phyloP scores from a whole-genome alignment of 2,888 invertebrate genomes.

The Plutella xylostella region DNA sequence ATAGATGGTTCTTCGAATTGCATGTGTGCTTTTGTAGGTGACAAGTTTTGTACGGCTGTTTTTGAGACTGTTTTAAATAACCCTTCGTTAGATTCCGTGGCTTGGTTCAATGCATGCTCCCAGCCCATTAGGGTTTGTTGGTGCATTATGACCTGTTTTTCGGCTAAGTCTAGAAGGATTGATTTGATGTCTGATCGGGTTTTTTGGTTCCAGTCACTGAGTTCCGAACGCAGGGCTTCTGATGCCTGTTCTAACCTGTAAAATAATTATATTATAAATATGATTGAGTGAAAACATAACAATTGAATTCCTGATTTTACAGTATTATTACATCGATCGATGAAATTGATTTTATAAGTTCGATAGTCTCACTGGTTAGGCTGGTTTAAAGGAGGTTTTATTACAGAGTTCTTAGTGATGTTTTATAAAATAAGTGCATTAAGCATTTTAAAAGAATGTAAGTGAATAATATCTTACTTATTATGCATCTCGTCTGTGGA shows the following conservation, averaged over 20 bases:
- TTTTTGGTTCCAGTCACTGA: slow-evolving; percentile 52
- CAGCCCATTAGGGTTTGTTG: slow-evolving; percentile 35
- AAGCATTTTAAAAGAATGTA: too few species aligned
- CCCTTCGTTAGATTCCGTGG: slow-evolving; percentile 35
- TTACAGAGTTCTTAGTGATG: too few species aligned
- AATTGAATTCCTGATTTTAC: too few species aligned
- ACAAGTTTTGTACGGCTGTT: slow-evolving; percentile 46
- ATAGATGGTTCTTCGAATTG: not conserved
- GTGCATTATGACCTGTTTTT: slow-evolving; percentile 38
- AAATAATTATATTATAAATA: too few species aligned
- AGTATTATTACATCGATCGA: too few species aligned
- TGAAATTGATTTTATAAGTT: too few species aligned
- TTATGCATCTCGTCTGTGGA: slow-evolving; percentile 46
- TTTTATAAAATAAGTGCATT: too few species aligned
- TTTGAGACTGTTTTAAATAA: slow-evolving; percentile 57
- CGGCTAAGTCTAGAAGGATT: slow-evolving; percentile 41
- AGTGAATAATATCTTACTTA: too few species aligned
- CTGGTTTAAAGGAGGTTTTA: too few species aligned
- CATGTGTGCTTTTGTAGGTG: slow-evolving; percentile 33
- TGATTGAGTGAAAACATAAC: too few species aligned
- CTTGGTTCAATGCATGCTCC: slow-evolving; percentile 43
- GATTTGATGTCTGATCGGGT: slow-evolving; percentile 41
- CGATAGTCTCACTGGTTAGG: too few species aligned
- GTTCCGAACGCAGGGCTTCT: slow-evolving; percentile 49
- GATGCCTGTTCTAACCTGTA: slow-evolving; percentile 52